A percentile compares a stretch with the other conserved stretches of the same genome.
These are phyloP conservation scores for Mormoops blainvillei DNA, from an alignment of 2,113 vertebrate genomes.

Conservation along the genomic window DNA sequence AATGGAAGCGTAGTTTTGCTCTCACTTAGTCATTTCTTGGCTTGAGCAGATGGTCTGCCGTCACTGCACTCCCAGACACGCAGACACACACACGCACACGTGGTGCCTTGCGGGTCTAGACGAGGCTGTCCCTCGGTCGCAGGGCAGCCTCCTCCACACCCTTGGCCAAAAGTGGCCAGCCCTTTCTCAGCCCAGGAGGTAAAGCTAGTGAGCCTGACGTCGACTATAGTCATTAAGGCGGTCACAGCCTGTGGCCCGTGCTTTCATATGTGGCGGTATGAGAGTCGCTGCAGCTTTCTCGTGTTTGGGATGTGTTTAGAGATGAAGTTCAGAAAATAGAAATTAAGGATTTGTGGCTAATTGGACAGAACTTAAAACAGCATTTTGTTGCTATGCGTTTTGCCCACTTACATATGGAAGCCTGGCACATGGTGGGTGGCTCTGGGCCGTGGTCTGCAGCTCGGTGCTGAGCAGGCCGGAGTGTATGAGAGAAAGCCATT, in stretches of 20 bases:
- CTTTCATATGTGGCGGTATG: neutral
- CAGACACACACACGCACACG: accelerated
- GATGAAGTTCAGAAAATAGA: neutral
- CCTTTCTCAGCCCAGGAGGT: neutral
- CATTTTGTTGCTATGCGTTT: neutral
- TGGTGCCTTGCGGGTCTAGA: neutral
- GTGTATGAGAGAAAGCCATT: accelerated
- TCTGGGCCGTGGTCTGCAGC: neutral
- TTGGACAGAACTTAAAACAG: neutral
- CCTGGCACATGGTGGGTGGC: accelerated
- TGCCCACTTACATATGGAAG: neutral
- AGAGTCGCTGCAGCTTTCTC: neutral
- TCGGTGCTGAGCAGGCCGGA: neutral
- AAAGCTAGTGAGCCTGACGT: neutral
- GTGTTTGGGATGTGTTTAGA: neutral
- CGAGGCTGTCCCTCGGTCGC: neutral
- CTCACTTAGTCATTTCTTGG: neutral
- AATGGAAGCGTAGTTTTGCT: neutral
- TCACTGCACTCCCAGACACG: neutral
- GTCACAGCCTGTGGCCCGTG: neutral
- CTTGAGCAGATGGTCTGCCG: neutral
- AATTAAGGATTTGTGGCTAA: constrained; percentile 26
- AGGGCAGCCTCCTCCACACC: neutral
- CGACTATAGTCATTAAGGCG: neutral
- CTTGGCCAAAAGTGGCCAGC: neutral